These are phyloP conservation scores for Smutsia gigantea DNA, from an alignment of 2,797 vertebrate species.

Conservation along the genomic window DNA sequence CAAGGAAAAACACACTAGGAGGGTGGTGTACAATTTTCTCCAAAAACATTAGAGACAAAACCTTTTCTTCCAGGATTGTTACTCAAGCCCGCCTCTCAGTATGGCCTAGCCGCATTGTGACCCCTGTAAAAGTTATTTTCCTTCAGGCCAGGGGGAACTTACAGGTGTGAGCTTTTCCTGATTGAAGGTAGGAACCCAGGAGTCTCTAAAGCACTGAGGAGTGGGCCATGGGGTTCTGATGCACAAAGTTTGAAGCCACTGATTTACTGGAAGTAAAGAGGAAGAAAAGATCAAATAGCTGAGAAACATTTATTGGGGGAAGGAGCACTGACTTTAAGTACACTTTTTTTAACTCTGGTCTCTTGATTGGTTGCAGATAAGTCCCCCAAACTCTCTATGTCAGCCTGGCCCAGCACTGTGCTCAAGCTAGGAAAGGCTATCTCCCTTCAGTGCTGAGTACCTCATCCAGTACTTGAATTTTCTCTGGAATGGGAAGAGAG, in stretches of 20 bases:
- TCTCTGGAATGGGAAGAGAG: conserved; percentile 69
- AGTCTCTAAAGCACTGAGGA: not conserved
- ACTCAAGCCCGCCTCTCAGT: not conserved
- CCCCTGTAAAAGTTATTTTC: conserved; percentile 29
- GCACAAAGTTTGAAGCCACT: conserved; percentile 16
- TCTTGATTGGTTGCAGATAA: conserved; percentile 74
- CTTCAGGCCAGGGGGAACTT: not conserved
- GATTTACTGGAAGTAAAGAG: conserved; percentile 23
- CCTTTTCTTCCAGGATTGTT: conserved; percentile 1
- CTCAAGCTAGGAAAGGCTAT: conserved; percentile 58
- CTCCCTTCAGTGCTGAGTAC: conserved; percentile 50
- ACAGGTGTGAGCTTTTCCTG: conserved; percentile 4
- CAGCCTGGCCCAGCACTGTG: conserved; percentile 59
- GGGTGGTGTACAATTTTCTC: not conserved
- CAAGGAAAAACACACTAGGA: not conserved
- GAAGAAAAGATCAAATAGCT: not conserved
- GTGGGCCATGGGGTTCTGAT: not conserved
- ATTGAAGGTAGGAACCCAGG: not conserved
- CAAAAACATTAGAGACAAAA: not conserved
- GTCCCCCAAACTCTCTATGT: conserved; percentile 45
- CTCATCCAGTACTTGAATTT: conserved; percentile 68
- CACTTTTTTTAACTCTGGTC: conserved; percentile 58
- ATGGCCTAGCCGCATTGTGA: not conserved
- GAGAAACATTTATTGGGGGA: conserved; percentile 27
- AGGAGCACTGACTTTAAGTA: not conserved